Evolutionary conservation across 2,113 vertebrate species (phyloP), one percentile per base, ranked within the genome.

Genomic region (Pitta sordida): DNA sequence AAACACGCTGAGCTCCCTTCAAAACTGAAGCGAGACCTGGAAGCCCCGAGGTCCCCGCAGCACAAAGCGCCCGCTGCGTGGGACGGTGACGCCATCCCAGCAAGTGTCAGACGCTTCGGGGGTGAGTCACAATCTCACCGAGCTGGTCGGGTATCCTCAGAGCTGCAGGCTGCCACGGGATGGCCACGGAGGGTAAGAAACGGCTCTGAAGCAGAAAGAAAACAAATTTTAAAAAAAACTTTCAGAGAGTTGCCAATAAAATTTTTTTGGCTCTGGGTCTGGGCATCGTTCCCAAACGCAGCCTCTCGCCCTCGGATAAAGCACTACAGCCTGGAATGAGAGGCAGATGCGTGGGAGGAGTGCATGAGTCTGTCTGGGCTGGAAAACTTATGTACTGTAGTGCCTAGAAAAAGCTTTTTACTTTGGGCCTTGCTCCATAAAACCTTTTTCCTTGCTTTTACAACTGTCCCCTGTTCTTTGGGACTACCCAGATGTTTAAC

Each of bases 371-470:
- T 86, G 90, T 59, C 63, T 83, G 79, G 83, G 71, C 85, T 81
- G 88, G 43, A 77, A 76, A 91, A 79, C 75, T 10, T 14, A 24
- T 8, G 22, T 39, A 51, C 20, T 26, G 18, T 36, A 69, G 77
- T 26, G 74, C 67, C 58, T 59, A 76, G 84, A 44, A 63, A 70
- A 91, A 67, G 67, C 80, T 88, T 91, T 88, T 86, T 74, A 52
- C 48, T 74, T 77, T 21, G 59, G 95, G 93, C 78, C 55, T 65
- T 41, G 51, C 46, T 96, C 91, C 93, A 94, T 43, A 69, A 94
- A 94, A 85, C 34, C 89, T 59, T 39, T 59, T 39, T 67, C 19
- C 43, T 77, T 74, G 55, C 55, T 83, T 91, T 83, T 83, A 88
- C 84, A 74, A 80, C 46, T 80, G 49, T 68, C 11, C 56, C n/a